phyloP scores from a whole-genome alignment of 1,140 invertebrate species.

The Bicyclus anynana region DNA sequence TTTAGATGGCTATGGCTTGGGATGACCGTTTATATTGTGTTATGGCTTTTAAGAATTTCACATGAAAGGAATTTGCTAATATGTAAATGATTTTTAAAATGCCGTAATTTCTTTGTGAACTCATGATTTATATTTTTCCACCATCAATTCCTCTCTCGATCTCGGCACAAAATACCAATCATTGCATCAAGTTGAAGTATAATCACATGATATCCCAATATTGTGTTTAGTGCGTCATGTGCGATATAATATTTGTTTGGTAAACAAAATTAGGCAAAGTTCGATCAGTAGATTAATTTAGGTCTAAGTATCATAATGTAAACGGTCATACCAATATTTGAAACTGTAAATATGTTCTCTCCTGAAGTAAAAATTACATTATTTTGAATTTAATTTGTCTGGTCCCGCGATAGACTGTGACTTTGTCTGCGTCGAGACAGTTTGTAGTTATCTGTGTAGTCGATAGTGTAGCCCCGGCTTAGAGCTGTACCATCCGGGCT shows the following conservation, averaged over 20 bases:
- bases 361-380: neutral
- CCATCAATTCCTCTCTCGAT: too few relatives aligned
- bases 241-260: too few relatives aligned
- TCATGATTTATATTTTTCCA: too few relatives aligned
- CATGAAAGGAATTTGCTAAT: neutral
- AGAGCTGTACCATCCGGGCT: conserved; percentile 35
- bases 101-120: too few relatives aligned
- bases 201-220: too few relatives aligned
- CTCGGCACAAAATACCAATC: too few relatives aligned
- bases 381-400: neutral
- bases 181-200: too few relatives aligned
- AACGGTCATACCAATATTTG: neutral
- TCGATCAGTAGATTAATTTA: too few relatives aligned
- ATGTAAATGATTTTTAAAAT: too few relatives aligned
- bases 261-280: too few relatives aligned
- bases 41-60: neutral
- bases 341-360: neutral
- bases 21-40: neutral
- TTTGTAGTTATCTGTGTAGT: conserved; percentile 41
- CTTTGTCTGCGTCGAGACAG: conserved; percentile 18
- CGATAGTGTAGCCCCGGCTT: conserved; percentile 39
- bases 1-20: neutral
- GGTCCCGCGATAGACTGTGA: neutral
- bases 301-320: too few relatives aligned
- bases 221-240: too few relatives aligned